These are phyloP conservation scores for Poecilia velifera DNA, from an alignment of 2,797 vertebrate genomes.

Conservation along the genomic window DNA sequence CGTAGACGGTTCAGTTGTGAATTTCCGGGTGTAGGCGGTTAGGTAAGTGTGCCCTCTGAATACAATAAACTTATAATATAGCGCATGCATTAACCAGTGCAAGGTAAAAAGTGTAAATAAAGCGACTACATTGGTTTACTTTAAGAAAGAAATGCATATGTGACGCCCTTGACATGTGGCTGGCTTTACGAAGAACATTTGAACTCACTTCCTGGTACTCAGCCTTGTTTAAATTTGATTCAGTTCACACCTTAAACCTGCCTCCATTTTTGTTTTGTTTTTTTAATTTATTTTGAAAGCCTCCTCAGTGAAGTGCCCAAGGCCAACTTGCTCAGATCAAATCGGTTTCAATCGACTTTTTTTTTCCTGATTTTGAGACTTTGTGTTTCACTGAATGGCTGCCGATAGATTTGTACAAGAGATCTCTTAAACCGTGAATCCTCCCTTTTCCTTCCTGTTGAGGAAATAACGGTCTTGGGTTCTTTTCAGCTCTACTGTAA, in stretches of 20 bases:
- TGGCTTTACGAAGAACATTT: slow-evolving; percentile 15
- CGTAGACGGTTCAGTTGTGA: slow-evolving; percentile 9
- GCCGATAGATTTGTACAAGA: slow-evolving; percentile 24
- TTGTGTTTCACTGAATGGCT: slow-evolving; percentile 2
- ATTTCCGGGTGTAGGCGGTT: slow-evolving; percentile 66
- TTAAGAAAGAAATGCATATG: background rate
- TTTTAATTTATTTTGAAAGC: background rate
- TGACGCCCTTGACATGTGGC: slow-evolving; percentile 11
- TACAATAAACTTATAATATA: background rate
- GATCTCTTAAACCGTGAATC: slow-evolving; percentile 7
- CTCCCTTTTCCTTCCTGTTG: slow-evolving; percentile 53
- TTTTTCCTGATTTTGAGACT: background rate
- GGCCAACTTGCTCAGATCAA: background rate
- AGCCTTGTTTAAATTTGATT: slow-evolving; percentile 25
- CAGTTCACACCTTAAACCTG: slow-evolving; percentile 36
- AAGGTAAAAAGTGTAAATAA: background rate
- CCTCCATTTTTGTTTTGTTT: slow-evolving; percentile 37
- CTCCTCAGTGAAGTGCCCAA: slow-evolving; percentile 2
- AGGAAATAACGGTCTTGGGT: slow-evolving; percentile 7
- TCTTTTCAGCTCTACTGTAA: slow-evolving; percentile 13
- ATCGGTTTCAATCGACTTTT: background rate
- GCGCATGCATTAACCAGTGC: background rate
- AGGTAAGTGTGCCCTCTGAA: slow-evolving; percentile 12
- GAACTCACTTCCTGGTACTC: slow-evolving; percentile 72
- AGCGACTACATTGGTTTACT: rapidly evolving